Percentiles rank a stretch among this genome's conserved stretches.
These are phyloP conservation scores for Orthosia gothica DNA, from an alignment of 2,888 invertebrate species.

Conservation along the genomic window DNA sequence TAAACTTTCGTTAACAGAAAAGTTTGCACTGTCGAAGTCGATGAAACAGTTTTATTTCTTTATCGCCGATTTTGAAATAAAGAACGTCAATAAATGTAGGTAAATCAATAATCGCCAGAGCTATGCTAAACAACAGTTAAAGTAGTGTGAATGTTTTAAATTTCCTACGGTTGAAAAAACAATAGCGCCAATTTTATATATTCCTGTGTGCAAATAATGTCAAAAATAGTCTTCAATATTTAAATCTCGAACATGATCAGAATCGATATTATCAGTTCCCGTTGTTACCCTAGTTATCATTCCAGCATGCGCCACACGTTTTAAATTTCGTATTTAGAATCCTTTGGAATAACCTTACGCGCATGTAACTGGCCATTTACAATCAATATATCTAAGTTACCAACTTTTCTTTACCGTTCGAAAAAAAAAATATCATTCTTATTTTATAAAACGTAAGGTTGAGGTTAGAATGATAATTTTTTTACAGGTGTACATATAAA, in stretches of 20 bases:
- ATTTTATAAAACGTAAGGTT: slow-evolving; percentile 23
- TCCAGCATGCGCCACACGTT: slow-evolving; percentile 59
- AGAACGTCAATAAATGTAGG: not conserved
- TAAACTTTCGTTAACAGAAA: no score
- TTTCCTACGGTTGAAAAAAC: not conserved
- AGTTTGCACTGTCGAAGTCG: not conserved
- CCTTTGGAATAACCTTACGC: slow-evolving; percentile 63
- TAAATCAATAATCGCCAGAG: not conserved
- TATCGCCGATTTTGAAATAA: not conserved
- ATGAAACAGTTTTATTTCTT: not conserved
- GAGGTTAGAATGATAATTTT: slow-evolving; percentile 30
- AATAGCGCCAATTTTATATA: not conserved
- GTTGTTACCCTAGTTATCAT: slow-evolving; percentile 59
- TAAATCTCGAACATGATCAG: slow-evolving; percentile 25
- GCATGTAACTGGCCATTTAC: slow-evolving; percentile 67
- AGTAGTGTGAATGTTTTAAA: no score
- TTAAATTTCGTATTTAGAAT: slow-evolving; percentile 69
- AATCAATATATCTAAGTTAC: slow-evolving; percentile 60
- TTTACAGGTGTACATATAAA: slow-evolving; percentile 6
- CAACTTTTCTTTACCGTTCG: slow-evolving; percentile 8
- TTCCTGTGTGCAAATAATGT: not conserved
- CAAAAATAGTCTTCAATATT: slow-evolving; percentile 7
- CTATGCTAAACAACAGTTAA: not conserved
- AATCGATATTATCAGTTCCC: slow-evolving; percentile 48
- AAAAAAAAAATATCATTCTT: slow-evolving; percentile 4